A percentile compares a stretch with the other conserved stretches of the same genome.
Conservation (phyloP, 30 jellyfish, hydroid and myxozoan species). For the Morbakka virulenta region DNA sequence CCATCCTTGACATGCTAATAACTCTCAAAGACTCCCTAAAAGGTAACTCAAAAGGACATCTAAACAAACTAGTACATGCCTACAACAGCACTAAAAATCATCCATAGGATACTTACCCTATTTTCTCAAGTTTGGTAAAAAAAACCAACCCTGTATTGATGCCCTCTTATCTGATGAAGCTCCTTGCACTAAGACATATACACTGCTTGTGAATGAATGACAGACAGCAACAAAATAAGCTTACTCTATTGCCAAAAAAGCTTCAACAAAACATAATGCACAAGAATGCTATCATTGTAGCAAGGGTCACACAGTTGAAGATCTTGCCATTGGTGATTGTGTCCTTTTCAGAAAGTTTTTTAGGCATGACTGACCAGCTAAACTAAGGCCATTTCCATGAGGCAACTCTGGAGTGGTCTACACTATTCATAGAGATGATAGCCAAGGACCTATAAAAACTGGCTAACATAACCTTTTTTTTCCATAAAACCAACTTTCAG, state of each 20-base stretch:
- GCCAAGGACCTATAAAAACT: background rate
- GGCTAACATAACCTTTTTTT: background rate
- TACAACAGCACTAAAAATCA: background rate
- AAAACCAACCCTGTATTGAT: conserved; percentile 16
- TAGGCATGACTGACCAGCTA: conserved; percentile 33
- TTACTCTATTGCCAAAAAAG: conserved; percentile 15
- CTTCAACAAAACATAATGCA: background rate
- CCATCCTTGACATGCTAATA: conserved; percentile 7
- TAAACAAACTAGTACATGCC: conserved; percentile 10
- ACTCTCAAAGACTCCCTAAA: conserved; percentile 24
- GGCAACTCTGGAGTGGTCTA: background rate
- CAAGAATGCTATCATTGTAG: background rate
- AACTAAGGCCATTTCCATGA: background rate
- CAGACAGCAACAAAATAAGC: conserved; percentile 8
- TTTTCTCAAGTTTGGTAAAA: conserved; percentile 34
- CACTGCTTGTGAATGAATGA: conserved; percentile 16
- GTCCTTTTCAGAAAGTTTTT: conserved; percentile 10
- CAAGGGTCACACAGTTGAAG: background rate
- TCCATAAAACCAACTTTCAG: background rate
- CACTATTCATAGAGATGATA: background rate
- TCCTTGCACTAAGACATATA: background rate
- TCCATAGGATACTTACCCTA: conserved; percentile 32
- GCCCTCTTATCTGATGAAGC: conserved; percentile 1
- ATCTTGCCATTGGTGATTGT: conserved; percentile 6
- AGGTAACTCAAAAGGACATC: conserved; percentile 16